phyloP scores from a whole-genome alignment of 2,797 vertebrate species.

The Coendou prehensilis region DNA sequence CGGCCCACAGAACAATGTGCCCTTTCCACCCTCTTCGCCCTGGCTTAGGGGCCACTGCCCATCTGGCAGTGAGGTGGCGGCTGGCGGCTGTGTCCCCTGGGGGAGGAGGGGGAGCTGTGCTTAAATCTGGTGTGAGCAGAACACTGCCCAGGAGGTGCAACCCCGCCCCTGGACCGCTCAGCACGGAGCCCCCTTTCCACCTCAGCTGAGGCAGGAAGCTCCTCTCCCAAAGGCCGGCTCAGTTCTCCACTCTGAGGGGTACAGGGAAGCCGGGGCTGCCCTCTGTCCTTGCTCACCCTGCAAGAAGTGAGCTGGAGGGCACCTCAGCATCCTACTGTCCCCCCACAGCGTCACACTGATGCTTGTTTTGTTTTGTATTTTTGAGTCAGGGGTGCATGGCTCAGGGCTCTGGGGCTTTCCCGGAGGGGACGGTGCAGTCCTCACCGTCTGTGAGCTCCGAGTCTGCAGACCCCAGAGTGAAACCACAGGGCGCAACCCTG shows the following conservation, averaged over 20 bases:
- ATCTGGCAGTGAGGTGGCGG: neutral
- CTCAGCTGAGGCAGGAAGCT: neutral
- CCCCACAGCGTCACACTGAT: neutral
- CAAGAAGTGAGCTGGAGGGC: neutral
- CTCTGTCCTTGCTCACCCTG: neutral
- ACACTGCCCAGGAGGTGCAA: too few relatives aligned
- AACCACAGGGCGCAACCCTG: rapidly evolving
- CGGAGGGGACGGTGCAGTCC: neutral
- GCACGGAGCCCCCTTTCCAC: neutral
- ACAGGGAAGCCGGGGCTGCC: neutral
- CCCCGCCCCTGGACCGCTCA: too few relatives aligned
- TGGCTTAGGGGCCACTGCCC: too few relatives aligned
- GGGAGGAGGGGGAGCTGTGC: too few relatives aligned
- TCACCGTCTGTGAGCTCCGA: neutral
- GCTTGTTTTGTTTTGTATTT: neutral
- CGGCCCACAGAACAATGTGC: too few relatives aligned
- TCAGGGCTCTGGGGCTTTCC: neutral
- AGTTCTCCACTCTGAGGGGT: neutral
- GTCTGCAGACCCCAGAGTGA: neutral
- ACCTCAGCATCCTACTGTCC: neutral
- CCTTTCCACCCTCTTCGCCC: neutral
- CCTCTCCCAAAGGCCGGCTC: neutral
- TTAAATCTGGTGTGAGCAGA: neutral
- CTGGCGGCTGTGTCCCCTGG: neutral
- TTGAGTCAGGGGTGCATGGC: neutral